Evolutionary conservation across 2,113 vertebrate species (phyloP).

Genomic region (Perca fluviatilis): DNA sequence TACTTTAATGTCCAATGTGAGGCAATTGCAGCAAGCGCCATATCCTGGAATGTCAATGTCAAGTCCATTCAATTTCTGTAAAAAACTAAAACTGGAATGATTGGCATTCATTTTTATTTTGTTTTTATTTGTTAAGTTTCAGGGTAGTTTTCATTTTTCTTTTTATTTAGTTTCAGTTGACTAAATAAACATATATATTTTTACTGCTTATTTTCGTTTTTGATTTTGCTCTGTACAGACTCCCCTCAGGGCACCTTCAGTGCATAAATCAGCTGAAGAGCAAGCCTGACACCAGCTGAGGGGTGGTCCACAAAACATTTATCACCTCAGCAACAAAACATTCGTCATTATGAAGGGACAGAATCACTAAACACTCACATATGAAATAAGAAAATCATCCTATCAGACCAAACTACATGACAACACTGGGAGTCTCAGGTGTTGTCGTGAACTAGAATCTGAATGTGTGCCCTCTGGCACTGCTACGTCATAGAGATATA

Average conservation of each 20-base stretch:
- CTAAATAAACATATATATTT: too few species aligned
- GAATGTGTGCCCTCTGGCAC: slow-evolving; percentile 72
- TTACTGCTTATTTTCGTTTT: too few species aligned
- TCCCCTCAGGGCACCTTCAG: slow-evolving; percentile 32
- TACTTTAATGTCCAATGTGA: too few species aligned
- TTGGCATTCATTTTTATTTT: too few species aligned
- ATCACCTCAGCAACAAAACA: slow-evolving; percentile 64
- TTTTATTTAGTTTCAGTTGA: too few species aligned
- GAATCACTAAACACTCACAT: slow-evolving; percentile 52
- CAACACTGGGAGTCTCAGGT: slow-evolving; percentile 18
- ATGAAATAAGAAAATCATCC: slow-evolving; percentile 22
- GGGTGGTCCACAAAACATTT: slow-evolving; percentile 63
- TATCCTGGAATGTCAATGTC: too few species aligned
- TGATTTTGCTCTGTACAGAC: slow-evolving; percentile 13
- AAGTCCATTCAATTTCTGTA: too few species aligned
- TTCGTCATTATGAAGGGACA: slow-evolving; percentile 48
- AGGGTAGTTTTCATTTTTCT: too few species aligned
- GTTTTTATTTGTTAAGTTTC: too few species aligned
- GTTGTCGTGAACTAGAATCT: slow-evolving; percentile 48
- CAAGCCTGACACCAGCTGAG: slow-evolving; percentile 51
- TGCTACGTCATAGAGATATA: slow-evolving; percentile 73
- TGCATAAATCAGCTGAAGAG: slow-evolving; percentile 56
- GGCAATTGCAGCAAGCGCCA: too few species aligned
- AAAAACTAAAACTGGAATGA: too few species aligned
- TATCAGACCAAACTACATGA: slow-evolving; percentile 39